Percentiles rank a stretch among this genome's conserved stretches.
These are phyloP conservation scores for Alosa sapidissima DNA, from an alignment of 2,797 vertebrate genomes.

Conservation along the genomic window DNA sequence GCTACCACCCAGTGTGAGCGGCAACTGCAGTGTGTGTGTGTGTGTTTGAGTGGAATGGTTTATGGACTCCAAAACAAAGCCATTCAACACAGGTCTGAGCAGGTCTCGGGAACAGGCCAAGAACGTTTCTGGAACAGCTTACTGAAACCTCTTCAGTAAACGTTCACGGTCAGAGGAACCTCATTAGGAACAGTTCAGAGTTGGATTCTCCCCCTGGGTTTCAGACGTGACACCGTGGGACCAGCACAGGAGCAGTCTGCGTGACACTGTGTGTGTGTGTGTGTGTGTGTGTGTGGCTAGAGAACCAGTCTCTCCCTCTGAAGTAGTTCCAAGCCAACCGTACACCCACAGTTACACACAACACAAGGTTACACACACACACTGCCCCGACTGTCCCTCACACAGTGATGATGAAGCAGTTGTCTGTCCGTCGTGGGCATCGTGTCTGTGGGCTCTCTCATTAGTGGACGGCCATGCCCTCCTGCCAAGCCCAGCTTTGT, in stretches of 20 bases:
- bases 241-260: not conserved
- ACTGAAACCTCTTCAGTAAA: not conserved
- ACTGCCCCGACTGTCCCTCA: not conserved
- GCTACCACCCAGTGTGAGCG: not conserved
- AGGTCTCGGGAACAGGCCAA: not conserved
- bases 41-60: not conserved
- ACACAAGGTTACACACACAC: not conserved
- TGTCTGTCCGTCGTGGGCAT: not conserved
- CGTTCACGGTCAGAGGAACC: not conserved
- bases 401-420: not conserved
- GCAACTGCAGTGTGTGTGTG: not conserved
- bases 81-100: not conserved
- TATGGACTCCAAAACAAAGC: not conserved
- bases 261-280: not conserved
- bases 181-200: not conserved
- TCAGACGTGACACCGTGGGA: not conserved
- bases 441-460: too few relatives aligned
- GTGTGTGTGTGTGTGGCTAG: not conserved
- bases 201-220: not conserved
- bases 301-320: not conserved
- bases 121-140: not conserved
- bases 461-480: conserved; percentile 8
- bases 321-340: not conserved
- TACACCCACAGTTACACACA: not conserved
- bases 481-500: not conserved